phyloP scores from a whole-genome alignment of 2,113 vertebrate species.

The Muntiacus muntjak region DNA sequence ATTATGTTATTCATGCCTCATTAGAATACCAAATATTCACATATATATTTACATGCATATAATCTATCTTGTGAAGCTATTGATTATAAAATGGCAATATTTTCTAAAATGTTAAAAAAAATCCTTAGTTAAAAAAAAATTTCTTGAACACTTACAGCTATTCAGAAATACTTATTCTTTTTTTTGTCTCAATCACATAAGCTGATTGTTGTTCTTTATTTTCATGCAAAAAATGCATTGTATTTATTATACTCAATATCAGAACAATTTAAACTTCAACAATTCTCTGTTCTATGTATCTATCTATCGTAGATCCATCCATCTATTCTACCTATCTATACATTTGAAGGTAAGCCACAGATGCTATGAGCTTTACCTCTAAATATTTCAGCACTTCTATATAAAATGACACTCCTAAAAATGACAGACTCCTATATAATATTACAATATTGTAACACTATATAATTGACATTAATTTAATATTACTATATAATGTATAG shows the following conservation, averaged over 20 bases:
- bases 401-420: background rate
- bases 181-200: background rate
- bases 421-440: background rate
- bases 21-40: background rate
- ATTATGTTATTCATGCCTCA: background rate
- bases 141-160: background rate
- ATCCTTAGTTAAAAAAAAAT: background rate
- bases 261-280: background rate
- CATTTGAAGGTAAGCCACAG: background rate
- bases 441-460: background rate
- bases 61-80: background rate
- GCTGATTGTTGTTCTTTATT: background rate
- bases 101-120: background rate
- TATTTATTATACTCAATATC: background rate
- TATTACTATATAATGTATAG: background rate
- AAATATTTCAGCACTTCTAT: background rate
- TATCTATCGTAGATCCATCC: background rate
- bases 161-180: background rate
- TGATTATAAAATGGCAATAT: background rate
- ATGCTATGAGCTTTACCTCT: background rate
- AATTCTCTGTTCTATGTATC: background rate
- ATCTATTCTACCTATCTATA: background rate
- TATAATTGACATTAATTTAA: background rate
- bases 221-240: background rate
- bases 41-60: background rate